Base-by-base conservation (phyloP, 1,140 invertebrate genomes). In the Nixonia krombeini region DNA sequence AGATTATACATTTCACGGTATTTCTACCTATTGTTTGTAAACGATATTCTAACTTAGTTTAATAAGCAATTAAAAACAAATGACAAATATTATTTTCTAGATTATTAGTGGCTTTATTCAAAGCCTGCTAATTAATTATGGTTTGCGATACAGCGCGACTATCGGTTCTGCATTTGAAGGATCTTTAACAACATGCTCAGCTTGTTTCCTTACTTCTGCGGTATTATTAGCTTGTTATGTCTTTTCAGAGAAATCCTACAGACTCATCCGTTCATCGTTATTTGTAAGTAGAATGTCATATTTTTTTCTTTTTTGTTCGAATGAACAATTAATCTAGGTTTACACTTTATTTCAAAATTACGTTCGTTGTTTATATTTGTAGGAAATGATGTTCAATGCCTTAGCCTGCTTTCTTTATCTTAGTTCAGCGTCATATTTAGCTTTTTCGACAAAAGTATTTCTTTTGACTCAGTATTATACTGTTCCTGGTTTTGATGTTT, bases 331-430 rank as follows among this genome's bases (percentile, higher is more conserved):
- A 6, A n/a, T n/a, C n/a, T n/a, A n/a, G n/a, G 10, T 47, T n/a
- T n/a, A n/a, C n/a, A n/a, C n/a, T n/a, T n/a, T n/a, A n/a, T n/a
- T n/a, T n/a, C n/a, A 4, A 10, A 26, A 42, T 12, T 12, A 10
- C 13, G 13, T 18, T 4, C n/a, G 17, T 4, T 37, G 5, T 17
- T 51, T 7, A 6, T 17, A 29, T 75, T 86, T 87, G 18, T 75
- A 94, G 93, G 93, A 95, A 84, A 88, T 89, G 8, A 82, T 93
- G 61, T 94, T 94, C 78, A 94, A 94, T 79, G 79, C 78, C 0
- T 80, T 92, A 8, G 91, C 92, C 1, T 90, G 89, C 45, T 89
- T 92, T 72, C 87, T 93, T 72, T 94, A 94, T 71, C 74, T 93
- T 29, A 90, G 89, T 18, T 90, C 92, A 0, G 89, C 93, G 0